Evolutionary conservation across 1,140 invertebrate genomes (phyloP), one percentile per base, ranked within the genome.

Genomic region (Ephestia elutella): DNA sequence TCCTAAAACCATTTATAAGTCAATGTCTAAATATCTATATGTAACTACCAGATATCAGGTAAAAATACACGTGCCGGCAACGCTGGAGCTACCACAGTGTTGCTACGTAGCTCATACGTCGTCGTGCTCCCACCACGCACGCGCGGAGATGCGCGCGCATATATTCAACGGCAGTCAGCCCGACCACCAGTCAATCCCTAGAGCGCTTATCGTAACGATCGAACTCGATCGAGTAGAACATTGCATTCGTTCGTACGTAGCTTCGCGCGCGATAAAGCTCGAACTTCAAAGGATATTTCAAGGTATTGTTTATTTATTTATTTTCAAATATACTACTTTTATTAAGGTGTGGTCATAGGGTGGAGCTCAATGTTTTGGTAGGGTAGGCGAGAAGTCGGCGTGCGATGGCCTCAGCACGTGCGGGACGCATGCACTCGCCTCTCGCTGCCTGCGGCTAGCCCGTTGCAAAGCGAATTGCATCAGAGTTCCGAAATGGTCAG

Each of bases 61-160:
- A 44, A 44, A 44, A 44, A 44, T 44, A 1, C 38, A n/a, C 13
- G 38, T 44, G 38, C 2, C 38, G n/a, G 38, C 38, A 44, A 44
- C n/a, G 38, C 38, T 15, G 38, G 38, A 44, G 15, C 5, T 3
- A 15, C 32, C n/a, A 13, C 32, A 35, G 32, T 5, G 32, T 13
- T 35, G 32, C 32, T 35, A 35, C 38, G 38, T n/a, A n/a, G 15
- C 30, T n/a, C 38, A 13, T 44, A 35, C 38, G 38, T 15, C 32
- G 32, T 38, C 38, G n/a, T 4, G 38, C 38, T 44, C 38, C 82
- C 75, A 71, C 80, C 58, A 70, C 79, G 79, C 79, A 83, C 17
- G 78, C 79, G 79, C 73, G 69, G 68, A 77, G 75, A 78, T 83
- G 82, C 82, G 82, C 79, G 76, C 82, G 78, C 81, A 83, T 86